Evolutionary conservation across 2,797 vertebrate genomes (phyloP), one percentile per base, ranked within the genome.

Genomic region (Xerus rutilus): DNA sequence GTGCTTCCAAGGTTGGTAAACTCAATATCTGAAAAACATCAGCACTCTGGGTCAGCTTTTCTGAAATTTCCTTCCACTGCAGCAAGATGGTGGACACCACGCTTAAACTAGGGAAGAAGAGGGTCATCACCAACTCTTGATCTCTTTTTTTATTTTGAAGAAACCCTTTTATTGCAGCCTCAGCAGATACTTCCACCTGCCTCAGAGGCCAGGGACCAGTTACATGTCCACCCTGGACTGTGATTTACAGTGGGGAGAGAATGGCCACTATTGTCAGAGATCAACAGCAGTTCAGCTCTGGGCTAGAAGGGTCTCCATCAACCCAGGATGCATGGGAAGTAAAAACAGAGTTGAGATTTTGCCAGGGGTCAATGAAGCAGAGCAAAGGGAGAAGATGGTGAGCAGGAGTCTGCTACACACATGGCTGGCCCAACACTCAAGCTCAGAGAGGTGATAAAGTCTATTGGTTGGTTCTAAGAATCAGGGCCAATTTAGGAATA

Each of bases 221-320:
- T 3, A 18, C 47, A 5, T 1, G 7, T 7, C 32, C 28, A 30
- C 0, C 0, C 0, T 39, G 85, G n/a, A 3, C 57, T 35, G 7
- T 52, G 10, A 3, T 20, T 76, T 1, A 7, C 21, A 6, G 0
- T 5, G 15, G 18, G 11, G 9, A 35, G 18, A 83, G 13, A 54
- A 30, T 32, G 8, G n/a, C 15, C 65, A n/a, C 0, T 0, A 11
- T 11, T 54, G 10, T 43, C 47, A 47, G 9, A 47, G n/a, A 23
- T 23, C 62, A 91, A 0, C 21, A 7, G 9, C 1, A 4, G 85
- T 2, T 62, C 43, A 49, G 0, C 11, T 20, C 5, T 13, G 14
- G 7, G 20, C 59, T 8, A 4, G 49, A 64, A 45, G n/a, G 54
- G n/a, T 1, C 0, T 5, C n/a, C 52, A n/a, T 0, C 0, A 28